These are phyloP conservation scores for Macropodus opercularis DNA, from an alignment of 2,797 vertebrate species.

Conservation along the genomic window DNA sequence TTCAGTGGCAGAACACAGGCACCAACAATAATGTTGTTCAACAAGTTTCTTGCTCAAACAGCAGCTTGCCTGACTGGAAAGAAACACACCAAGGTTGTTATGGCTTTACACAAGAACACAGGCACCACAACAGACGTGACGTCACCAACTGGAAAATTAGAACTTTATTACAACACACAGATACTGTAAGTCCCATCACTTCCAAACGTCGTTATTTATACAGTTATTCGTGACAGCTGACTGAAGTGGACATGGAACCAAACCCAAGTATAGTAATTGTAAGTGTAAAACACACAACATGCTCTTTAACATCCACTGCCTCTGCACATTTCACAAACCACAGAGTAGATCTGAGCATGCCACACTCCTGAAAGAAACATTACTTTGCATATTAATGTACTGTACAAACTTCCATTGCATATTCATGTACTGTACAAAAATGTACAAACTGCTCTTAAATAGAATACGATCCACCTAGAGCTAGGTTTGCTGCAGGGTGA, in stretches of 20 bases:
- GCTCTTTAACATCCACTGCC: conserved; percentile 59
- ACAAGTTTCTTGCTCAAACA: not conserved
- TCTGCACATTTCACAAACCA: conserved; percentile 65
- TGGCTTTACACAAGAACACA: not conserved
- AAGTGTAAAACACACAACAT: conserved; percentile 60
- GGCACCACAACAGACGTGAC: not conserved
- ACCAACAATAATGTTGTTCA: not conserved
- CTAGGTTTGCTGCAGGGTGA: conserved; percentile 23
- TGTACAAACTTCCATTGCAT: conserved; percentile 75
- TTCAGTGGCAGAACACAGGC: not conserved
- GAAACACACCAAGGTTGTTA: not conserved
- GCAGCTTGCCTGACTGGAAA: not conserved
- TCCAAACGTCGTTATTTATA: conserved; percentile 56
- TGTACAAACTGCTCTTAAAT: conserved; percentile 26
- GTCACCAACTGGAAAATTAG: conserved; percentile 52
- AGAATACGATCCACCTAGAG: conserved; percentile 21
- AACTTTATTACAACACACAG: conserved; percentile 76
- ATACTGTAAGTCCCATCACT: conserved; percentile 63
- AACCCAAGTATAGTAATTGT: conserved; percentile 45
- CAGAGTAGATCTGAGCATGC: conserved; percentile 70
- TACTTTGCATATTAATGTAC: conserved; percentile 75
- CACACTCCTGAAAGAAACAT: conserved; percentile 48
- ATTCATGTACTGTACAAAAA: conserved; percentile 70
- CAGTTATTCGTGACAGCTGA: conserved; percentile 60
- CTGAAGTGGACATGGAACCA: conserved; percentile 51